Base-by-base conservation (phyloP, 2,888 invertebrate genomes). In the Mayetiola destructor region DNA sequence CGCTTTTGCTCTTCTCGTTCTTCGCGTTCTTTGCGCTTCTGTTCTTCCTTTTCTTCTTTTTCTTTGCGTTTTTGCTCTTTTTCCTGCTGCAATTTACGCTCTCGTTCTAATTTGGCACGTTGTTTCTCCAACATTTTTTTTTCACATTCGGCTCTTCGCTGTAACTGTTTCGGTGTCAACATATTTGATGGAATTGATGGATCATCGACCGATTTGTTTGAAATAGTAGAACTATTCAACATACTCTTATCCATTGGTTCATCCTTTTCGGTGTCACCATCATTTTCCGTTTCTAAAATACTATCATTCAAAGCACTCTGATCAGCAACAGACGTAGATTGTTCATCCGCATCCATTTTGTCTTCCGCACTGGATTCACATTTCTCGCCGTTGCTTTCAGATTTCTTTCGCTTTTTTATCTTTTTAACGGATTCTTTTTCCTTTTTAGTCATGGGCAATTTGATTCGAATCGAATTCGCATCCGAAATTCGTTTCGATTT, bases 61-160 rank as follows among this genome's bases (percentile, higher is more conserved):
- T 69, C 71, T 60, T 64, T 74, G 57, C 71, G 68, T 62, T 68
- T 73, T 8, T 74, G 75, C 42, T 76, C 75, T 64, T 76, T 76
- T 58, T 75, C 76, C 60, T 73, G 72, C 59, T 70, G 73, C 60
- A 66, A 71, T 61, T 74, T 73, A 59, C 69, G 70, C 37, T 76
- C 75, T 20, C 70, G 64, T 57, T 77, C 77, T 48, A 68, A 65
- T 39, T 42, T 55, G 6, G 57, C 57, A 21, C 14, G 32, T 23
- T 57, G 39, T 40, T 55, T 54, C 9, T 54, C 57, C 3, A 35
- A 16, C 18, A 18, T 27, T 27, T 37, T 48, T 29, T 54, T 37
- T 39, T 56, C 56, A 4, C 21, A 30, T 32, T 58, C 58, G 3
- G 37, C n/a, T 20, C 40, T 29, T 9, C 39, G 23, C 18, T 56